Base-by-base conservation (phyloP, 2,113 vertebrate species). In the Planiliza haematocheilus region DNA sequence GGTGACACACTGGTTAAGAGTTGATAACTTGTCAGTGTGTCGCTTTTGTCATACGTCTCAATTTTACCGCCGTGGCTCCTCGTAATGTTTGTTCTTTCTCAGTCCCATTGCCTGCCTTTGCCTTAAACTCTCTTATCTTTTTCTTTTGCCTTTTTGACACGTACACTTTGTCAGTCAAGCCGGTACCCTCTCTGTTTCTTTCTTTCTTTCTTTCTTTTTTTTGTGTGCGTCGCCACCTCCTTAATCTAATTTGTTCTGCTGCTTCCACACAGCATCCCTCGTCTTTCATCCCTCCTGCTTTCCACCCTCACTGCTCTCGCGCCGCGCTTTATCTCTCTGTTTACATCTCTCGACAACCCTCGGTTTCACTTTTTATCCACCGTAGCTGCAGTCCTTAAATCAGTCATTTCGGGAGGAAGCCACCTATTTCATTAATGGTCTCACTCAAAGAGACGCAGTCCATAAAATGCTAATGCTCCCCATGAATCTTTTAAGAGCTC, bases 401-500 rank as follows among this genome's bases (percentile, higher is more conserved):
- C 48, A 60, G 43, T 64, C 49, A 79, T 82, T 76, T 62, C 38
- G 18, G 74, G 53, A 87, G 74, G 53, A 87, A 68, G 43, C 49
- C 21, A 60, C 13, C 61, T 45, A 8, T 83, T 64, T 63, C 69
- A 85, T 76, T 86, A 88, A 67, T 70, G 52, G 34, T 51, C 73
- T 68, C 63, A 52, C 67, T 76, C 73, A 81, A 52, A 83, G 70
- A 76, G 74, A 49, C 50, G 69, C 69, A 49, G 77, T 71, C 51
- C 76, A 62, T 66, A 30, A 89, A 82, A 92, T 90, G 88, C 60
- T 88, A 91, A 89, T 90, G 82, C 3, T 36, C 42, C 48, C 76
- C 46, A 89, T 91, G 61, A 91, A 91, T 91, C 77, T 93, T 93
- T 92, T 79, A 86, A 82, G 71, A 58, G 73, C 71, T 69, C 10